These are phyloP conservation scores for Neomorphus geoffroyi DNA, from an alignment of 2,797 vertebrate genomes.

Conservation along the genomic window DNA sequence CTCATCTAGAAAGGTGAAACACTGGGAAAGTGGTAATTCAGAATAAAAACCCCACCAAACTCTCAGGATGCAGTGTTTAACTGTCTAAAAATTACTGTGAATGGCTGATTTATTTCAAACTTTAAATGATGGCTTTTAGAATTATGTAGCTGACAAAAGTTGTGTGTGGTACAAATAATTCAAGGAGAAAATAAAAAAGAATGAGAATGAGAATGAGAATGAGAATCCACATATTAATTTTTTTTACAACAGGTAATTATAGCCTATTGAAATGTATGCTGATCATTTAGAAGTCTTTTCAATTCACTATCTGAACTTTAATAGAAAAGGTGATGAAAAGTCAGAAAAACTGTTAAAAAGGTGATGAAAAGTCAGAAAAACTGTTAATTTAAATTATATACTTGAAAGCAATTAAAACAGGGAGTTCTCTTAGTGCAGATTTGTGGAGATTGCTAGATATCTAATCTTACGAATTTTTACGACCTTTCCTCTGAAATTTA, in stretches of 20 bases:
- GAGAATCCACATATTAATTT: background rate
- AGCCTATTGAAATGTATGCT: background rate
- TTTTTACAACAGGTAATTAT: background rate
- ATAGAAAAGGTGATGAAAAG: background rate
- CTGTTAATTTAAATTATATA: background rate
- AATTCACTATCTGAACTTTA: background rate
- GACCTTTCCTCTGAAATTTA: background rate
- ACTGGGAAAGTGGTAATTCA: background rate
- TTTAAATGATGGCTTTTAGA: background rate
- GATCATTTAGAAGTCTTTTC: background rate
- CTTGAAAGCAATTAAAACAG: background rate
- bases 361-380: background rate
- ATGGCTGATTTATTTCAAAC: background rate
- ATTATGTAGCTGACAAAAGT: background rate
- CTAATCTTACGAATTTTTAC: background rate
- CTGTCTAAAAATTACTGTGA: background rate
- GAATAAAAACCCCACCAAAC: background rate
- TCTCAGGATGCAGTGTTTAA: background rate
- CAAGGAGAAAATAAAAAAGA: background rate
- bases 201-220: no score
- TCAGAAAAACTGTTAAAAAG: background rate
- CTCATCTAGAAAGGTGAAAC: background rate
- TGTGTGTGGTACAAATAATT: background rate
- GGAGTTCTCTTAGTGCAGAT: background rate
- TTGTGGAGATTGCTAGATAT: background rate